Evolutionary conservation across 1,140 invertebrate genomes (phyloP), one percentile per base, ranked within the genome.

Genomic region (Brachionus calyciflorus): DNA sequence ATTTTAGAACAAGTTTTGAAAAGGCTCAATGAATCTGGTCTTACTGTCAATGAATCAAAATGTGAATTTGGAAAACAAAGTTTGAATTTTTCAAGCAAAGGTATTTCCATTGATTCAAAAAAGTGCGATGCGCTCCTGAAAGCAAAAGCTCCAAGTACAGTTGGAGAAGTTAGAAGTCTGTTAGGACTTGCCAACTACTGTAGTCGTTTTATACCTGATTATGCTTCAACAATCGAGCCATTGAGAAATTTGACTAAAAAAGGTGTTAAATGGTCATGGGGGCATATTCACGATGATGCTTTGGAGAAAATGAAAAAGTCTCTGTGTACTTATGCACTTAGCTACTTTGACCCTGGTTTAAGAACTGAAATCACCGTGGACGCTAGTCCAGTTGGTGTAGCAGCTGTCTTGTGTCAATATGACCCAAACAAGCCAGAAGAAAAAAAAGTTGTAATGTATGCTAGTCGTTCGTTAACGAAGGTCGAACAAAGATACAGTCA

Each of bases 391-490:
- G 79, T 79, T 63, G 86, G 84, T 1, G 24, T 87, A 5, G 85
- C 85, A 14, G 85, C 84, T 1, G 85, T 88, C 1, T 33, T 88
- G 10, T 78, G 80, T 26, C 86, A 87, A 65, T 65, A 76, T 1
- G 26, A 57, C 33, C 28, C 60, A 10, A 65, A 65, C 24, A 41
- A 3, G 21, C 14, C 24, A 86, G n/a, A 49, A 49, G 46, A 49
- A 49, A 49, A 49, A 49, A n/a, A 21, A 49, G 21, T 49, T 49
- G 46, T 49, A 19, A 49, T 49, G 46, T 81, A n/a, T 88, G 81
- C 80, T 5, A 83, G 80, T 6, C 28, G 70, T n/a, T 46, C 46
- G 21, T 55, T 76, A 26, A 24, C n/a, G 9, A 44, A 28, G 24
- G 79, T 10, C 76, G 75, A n/a, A n/a, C n/a, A n/a, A n/a, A n/a